Conservation (phyloP, 2,888 invertebrate genomes). For the Tetrapedia diversipes region DNA sequence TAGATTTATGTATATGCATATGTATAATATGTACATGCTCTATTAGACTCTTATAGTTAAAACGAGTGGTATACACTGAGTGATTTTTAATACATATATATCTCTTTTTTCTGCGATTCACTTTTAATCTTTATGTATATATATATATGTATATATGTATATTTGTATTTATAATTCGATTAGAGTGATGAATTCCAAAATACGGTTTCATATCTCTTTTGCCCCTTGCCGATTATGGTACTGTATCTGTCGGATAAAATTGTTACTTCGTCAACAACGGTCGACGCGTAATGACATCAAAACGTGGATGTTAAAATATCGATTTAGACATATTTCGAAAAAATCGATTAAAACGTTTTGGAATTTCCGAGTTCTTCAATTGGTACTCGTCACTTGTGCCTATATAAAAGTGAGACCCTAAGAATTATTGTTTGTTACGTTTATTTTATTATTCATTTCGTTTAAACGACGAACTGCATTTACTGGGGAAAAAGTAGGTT, state of each 20-base stretch:
- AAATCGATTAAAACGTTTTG: conserved; percentile 13
- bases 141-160: conserved; percentile 37
- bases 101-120: conserved; percentile 26
- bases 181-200: conserved; percentile 38
- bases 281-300: background rate
- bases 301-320: background rate
- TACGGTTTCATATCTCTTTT: conserved; percentile 8
- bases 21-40: conserved; percentile 58
- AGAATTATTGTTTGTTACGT: background rate
- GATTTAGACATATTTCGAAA: background rate
- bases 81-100: conserved; percentile 39
- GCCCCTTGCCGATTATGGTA: background rate
- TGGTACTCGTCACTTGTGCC: conserved; percentile 15
- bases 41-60: conserved; percentile 46
- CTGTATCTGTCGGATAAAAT: background rate
- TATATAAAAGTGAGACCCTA: too few species aligned
- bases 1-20: conserved; percentile 43
- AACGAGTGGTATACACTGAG: conserved; percentile 52
- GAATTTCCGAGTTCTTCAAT: conserved; percentile 29
- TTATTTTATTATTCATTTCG: background rate
- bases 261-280: background rate
- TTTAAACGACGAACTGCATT: background rate
- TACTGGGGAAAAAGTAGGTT: background rate
- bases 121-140: conserved; percentile 33
- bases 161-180: conserved; percentile 31